Conservation (phyloP, 2,797 vertebrate species). For the Perodicticus potto region DNA sequence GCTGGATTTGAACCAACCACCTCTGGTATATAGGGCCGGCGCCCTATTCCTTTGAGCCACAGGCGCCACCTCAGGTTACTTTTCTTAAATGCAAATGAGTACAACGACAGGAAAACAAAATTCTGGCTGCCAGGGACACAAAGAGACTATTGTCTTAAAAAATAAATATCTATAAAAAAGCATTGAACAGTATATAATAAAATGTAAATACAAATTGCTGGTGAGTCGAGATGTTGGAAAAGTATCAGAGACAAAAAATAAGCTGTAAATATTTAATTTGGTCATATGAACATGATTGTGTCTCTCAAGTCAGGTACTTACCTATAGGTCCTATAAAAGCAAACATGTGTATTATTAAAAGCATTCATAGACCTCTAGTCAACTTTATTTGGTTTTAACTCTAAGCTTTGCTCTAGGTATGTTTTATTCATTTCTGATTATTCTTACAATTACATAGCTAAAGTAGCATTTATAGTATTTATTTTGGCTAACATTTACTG, state of each 20-base stretch:
- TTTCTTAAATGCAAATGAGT: not conserved
- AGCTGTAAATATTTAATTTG: not conserved
- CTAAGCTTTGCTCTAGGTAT: not conserved
- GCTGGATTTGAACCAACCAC: too few species aligned
- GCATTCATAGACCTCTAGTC: not conserved
- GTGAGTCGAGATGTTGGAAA: not conserved
- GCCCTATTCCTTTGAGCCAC: too few species aligned
- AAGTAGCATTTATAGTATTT: not conserved
- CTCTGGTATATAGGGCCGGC: too few species aligned
- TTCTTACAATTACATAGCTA: not conserved
- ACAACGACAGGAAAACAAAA: not conserved
- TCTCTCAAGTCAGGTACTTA: not conserved
- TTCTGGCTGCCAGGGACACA: not conserved
- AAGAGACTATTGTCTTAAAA: not conserved
- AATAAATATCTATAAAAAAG: not conserved
- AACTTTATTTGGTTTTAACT: not conserved
- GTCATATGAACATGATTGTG: too few species aligned
- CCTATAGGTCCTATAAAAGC: not conserved
- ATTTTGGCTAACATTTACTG: not conserved
- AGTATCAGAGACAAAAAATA: not conserved
- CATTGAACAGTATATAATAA: not conserved
- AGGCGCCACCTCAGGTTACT: too few species aligned
- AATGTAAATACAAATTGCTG: not conserved
- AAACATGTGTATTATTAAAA: not conserved
- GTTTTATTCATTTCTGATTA: not conserved